A percentile compares a stretch with the other conserved stretches of the same genome.
phyloP scores from a whole-genome alignment of 2,888 invertebrate species.

The Junonia oenone region DNA sequence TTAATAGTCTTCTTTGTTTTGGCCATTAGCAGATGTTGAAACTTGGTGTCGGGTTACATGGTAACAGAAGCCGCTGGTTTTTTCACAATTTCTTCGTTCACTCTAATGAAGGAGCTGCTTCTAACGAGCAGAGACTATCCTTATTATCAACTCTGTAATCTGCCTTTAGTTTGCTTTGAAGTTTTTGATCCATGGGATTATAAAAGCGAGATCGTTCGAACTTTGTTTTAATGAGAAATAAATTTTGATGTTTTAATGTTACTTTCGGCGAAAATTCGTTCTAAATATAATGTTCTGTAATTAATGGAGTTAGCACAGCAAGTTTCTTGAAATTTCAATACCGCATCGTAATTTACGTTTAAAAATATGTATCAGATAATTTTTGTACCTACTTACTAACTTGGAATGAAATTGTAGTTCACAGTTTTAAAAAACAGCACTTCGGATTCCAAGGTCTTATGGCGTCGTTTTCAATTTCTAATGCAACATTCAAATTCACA shows the following conservation, averaged over 20 bases:
- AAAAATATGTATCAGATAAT: too few species aligned
- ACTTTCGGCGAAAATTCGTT: background rate
- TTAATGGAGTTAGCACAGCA: too few species aligned
- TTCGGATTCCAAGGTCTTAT: background rate
- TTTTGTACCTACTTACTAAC: too few species aligned
- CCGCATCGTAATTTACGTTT: too few species aligned
- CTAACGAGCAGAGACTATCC: conserved; percentile 63
- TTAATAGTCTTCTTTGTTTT: conserved; percentile 57
- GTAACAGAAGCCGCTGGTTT: conserved; percentile 41
- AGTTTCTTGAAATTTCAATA: too few species aligned
- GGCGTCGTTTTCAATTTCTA: conserved; percentile 32
- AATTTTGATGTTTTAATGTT: conserved; percentile 4
- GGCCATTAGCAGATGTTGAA: conserved; percentile 50
- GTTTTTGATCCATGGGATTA: conserved; percentile 21
- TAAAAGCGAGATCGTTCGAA: conserved; percentile 14
- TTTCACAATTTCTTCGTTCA: conserved; percentile 54
- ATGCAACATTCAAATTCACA: conserved; percentile 33
- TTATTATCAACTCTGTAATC: conserved; percentile 61
- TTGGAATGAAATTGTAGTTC: too few species aligned
- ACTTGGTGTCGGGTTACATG: conserved; percentile 35
- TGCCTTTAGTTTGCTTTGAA: conserved; percentile 37
- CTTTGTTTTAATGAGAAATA: conserved; percentile 21
- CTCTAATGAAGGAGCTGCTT: conserved; percentile 61
- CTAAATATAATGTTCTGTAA: too few species aligned
- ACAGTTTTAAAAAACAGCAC: too few species aligned